Base-by-base conservation (phyloP, 2,113 vertebrate genomes). In the Ia io region DNA sequence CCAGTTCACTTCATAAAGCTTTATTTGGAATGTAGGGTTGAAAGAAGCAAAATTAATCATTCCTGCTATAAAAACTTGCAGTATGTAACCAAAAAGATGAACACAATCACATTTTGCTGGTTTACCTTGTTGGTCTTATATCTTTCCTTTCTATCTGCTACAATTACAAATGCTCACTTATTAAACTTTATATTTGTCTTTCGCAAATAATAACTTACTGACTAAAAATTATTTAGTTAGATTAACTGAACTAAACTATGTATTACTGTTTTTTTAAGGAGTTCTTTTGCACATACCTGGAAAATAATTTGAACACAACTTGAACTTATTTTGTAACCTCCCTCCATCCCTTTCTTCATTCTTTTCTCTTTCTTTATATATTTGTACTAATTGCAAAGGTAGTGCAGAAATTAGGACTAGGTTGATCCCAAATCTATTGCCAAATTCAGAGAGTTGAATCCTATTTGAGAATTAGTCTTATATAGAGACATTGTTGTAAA, bases 251-350 rank as follows among this genome's bases (percentile, higher is more conserved):
- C 17, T 95, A 97, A 97, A 94, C 35, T 74, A 69, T 94, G 77
- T 70, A 53, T 59, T 9, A 87, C 0, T 10, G 6, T 84, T 23
- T 9, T 93, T 20, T 20, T 76, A 80, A 95, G 17, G 89, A 85
- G 16, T 88, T 28, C 37, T 95, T 96, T 97, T 85, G 14, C 40
- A 61, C 49, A 56, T 69, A 80, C 96, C 53, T 30, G 67, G 69
- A 92, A 97, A 95, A 95, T 40, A 95, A 96, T 94, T 18, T 65
- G 20, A 95, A 67, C n/a, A 84, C 1, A 84, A 69, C 30, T 88
- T 40, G 73, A 73, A 93, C 6, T 42, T 90, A 59, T 32, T 87
- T 90, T 28, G 23, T 79, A 9, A 51, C 85, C 16, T 78, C 28
- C 9, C 25, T 65, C 20, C 65, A 17, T 89, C 12, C 5, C 3